Base-by-base conservation (phyloP, 2,797 vertebrate genomes). In the Sciurus carolinensis region DNA sequence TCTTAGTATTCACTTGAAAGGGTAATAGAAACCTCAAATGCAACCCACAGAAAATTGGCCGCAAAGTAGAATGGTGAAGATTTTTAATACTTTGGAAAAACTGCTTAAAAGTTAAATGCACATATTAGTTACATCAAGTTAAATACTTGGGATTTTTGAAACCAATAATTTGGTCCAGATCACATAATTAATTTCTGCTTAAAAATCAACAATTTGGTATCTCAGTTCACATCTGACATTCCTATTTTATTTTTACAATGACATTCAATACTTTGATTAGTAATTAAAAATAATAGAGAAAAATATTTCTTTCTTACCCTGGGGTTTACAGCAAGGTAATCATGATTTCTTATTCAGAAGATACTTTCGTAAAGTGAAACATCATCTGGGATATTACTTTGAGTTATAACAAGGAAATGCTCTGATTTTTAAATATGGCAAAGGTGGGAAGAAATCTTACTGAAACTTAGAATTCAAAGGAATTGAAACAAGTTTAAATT, bases 231-330 rank as follows among this genome's bases (percentile, higher is more conserved):
- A 97, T 95, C 95, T 91, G 91, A 94, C 93, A 96, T 96, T 95
- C 96, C 81, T 91, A n/a, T 95, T 97, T 94, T 96, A 96, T 91
- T 96, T 97, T 96, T 93, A 92, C 72, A 97, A 30, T 90, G 96
- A 93, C 72, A 94, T 92, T 91, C 77, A 94, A 96, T 96, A 97
- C 54, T 97, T 97, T 93, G 96, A 92, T 96, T 93, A 87, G 72
- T 96, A 95, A 96, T 94, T 97, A 97, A 91, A 94, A 71, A 93
- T 91, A 97, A 95, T 66, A 42, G 80, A 91, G 80, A 94, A 67
- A 97, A 97, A 96, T 57, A 82, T 22, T 91, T n/a, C 57, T 90
- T 95, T 95, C 62, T 94, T 89, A 84, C 77, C 59, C 87, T 79
- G 62, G 28, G 69, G 67, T 83, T 95, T 97, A 95, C 76, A 89